Conservation (phyloP, 2,113 vertebrate genomes). For the Poecile atricapillus region DNA sequence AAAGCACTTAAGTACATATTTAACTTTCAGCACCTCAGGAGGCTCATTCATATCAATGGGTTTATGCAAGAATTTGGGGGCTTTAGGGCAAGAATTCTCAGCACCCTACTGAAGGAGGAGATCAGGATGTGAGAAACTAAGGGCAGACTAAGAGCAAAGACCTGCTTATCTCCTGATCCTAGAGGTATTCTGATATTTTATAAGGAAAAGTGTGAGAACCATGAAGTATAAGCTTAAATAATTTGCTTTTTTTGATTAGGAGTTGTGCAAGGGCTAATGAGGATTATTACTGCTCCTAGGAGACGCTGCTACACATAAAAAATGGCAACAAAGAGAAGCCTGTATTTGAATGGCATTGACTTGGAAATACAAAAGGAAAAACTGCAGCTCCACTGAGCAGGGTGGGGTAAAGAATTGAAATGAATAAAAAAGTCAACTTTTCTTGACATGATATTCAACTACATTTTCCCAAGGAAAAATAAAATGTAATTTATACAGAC, state of each 20-base stretch:
- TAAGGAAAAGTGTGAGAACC: neutral
- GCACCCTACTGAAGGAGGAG: neutral
- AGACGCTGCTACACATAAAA: neutral
- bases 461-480: slow-evolving; percentile 55
- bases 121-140: neutral
- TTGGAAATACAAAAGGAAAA: slow-evolving; percentile 66
- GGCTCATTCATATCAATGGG: neutral
- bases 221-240: neutral
- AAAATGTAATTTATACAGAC: slow-evolving; percentile 55
- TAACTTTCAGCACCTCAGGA: neutral
- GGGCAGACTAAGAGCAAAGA: neutral
- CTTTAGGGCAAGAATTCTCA: neutral
- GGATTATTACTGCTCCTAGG: neutral
- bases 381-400: slow-evolving; percentile 2
- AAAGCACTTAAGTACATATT: neutral
- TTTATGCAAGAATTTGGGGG: neutral
- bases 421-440: neutral
- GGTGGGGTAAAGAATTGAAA: slow-evolving; percentile 44
- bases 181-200: neutral
- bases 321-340: slow-evolving; percentile 22
- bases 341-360: slow-evolving; percentile 34
- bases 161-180: neutral
- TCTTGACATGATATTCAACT: slow-evolving; percentile 42
- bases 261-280: neutral
- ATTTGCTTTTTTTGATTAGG: neutral